Conservation (phyloP, 2,113 vertebrate genomes). For the Apteryx mantelli region DNA sequence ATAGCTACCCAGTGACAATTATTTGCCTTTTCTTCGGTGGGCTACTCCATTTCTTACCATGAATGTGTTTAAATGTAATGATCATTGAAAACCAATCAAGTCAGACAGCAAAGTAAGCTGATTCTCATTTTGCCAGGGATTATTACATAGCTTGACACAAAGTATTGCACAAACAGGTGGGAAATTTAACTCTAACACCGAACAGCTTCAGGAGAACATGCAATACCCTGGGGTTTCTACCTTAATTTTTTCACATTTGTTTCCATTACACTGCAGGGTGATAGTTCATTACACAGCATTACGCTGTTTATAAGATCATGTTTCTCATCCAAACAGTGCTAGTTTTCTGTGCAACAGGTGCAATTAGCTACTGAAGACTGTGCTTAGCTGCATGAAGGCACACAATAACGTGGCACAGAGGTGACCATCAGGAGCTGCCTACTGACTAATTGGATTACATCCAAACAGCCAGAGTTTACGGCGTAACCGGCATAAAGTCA, state of each 20-base stretch:
- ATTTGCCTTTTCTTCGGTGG: not conserved
- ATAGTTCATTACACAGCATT: slow-evolving; percentile 67
- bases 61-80: not conserved
- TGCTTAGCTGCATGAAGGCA: slow-evolving; percentile 35
- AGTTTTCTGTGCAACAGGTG: slow-evolving; percentile 27
- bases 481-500: slow-evolving; percentile 8
- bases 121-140: not conserved
- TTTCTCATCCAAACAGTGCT: slow-evolving; percentile 49
- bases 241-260: slow-evolving; percentile 33
- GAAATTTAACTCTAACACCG: not conserved
- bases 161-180: not conserved
- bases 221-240: slow-evolving; percentile 19
- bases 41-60: accelerated
- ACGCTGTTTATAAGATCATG: slow-evolving; percentile 51
- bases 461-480: slow-evolving; percentile 15
- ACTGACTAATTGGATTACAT: not conserved
- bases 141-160: not conserved
- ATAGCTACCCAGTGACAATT: not conserved
- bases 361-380: slow-evolving; percentile 41
- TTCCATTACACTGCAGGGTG: slow-evolving; percentile 53
- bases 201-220: not conserved
- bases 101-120: not conserved
- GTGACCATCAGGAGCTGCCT: slow-evolving; percentile 47
- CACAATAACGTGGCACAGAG: slow-evolving; percentile 4
- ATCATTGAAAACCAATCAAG: not conserved